These are phyloP conservation scores for Lysandra coridon DNA, from an alignment of 2,888 invertebrate genomes.

Conservation along the genomic window DNA sequence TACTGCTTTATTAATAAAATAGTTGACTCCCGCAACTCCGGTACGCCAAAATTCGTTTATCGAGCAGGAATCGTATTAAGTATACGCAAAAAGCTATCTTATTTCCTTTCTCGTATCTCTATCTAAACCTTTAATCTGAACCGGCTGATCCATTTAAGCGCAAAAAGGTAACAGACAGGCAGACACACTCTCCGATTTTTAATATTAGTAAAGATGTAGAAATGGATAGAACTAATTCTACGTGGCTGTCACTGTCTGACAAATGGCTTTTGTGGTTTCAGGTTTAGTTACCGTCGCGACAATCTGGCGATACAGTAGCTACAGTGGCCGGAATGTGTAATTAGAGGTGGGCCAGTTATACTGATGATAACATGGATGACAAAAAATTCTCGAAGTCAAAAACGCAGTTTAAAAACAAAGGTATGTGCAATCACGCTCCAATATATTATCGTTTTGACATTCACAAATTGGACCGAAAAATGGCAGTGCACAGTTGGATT, in stretches of 20 bases:
- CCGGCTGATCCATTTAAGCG: too few species aligned
- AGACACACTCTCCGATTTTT: too few species aligned
- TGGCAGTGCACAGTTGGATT: background rate
- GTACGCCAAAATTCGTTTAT: too few species aligned
- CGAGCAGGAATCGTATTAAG: too few species aligned
- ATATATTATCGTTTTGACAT: constrained; percentile 20
- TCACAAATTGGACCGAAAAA: constrained; percentile 25
- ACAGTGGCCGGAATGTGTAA: background rate
- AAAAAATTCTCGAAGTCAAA: background rate
- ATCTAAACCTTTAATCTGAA: background rate
- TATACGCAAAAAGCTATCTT: too few species aligned
- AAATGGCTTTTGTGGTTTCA: too few species aligned
- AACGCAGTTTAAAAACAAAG: background rate
- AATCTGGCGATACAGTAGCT: background rate
- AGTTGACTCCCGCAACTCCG: too few species aligned
- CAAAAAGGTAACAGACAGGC: too few species aligned
- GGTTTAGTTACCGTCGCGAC: background rate
- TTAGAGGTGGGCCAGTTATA: background rate
- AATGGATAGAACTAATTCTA: background rate
- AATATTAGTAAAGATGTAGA: too few species aligned
- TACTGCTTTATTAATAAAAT: too few species aligned
- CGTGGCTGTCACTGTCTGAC: background rate
- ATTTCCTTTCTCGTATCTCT: too few species aligned
- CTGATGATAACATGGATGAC: background rate
- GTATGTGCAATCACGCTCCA: background rate